Evolutionary conservation across 23 tunicate species (phyloP).

Genomic region (Ciona savignyi): DNA sequence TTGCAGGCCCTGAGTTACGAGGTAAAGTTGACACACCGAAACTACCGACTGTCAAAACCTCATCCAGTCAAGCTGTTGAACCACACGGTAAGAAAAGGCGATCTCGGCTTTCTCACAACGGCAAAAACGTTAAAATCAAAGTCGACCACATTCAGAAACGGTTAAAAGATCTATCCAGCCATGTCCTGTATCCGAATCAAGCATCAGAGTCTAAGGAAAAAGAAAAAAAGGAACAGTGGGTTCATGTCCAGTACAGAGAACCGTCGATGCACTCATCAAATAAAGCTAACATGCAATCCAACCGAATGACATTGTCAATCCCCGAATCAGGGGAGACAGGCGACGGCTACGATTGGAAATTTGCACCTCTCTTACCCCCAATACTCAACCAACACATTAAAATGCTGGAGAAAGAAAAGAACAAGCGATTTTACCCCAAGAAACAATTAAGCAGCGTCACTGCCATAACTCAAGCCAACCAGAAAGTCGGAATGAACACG

Average conservation of each 20-base stretch:
- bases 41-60: neutral
- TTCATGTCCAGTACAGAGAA: neutral
- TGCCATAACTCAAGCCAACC: neutral
- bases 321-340: neutral
- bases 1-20: neutral
- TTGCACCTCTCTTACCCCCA: neutral
- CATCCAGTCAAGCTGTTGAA: neutral
- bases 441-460: neutral
- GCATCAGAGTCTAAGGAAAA: neutral
- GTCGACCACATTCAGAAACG: neutral
- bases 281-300: neutral
- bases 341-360: neutral
- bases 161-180: neutral
- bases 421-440: neutral
- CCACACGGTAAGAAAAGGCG: neutral
- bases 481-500: neutral
- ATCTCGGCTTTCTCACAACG: neutral
- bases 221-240: neutral
- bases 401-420: neutral
- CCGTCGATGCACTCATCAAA: neutral
- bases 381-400: neutral
- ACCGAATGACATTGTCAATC: neutral
- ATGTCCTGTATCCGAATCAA: neutral
- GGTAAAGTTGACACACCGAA: neutral
- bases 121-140: neutral